phyloP scores from a whole-genome alignment of 2,797 vertebrate genomes.

The Enteromius unitaeniatus region DNA sequence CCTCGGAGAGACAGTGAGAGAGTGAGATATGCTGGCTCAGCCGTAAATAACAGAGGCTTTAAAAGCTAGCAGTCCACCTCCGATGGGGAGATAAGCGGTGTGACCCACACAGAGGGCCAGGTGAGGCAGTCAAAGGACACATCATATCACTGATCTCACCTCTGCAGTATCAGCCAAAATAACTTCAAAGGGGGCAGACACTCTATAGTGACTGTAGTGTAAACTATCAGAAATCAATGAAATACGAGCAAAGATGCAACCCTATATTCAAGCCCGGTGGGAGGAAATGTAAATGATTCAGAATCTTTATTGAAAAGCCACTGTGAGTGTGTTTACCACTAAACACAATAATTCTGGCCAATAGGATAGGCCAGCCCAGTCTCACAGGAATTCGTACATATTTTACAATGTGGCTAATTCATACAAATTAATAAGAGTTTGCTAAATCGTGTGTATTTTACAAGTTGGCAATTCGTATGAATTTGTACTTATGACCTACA shows the following conservation, averaged over 20 bases:
- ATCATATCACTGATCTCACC: conserved; percentile 36
- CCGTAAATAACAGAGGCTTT: conserved; percentile 68
- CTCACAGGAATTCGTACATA: too few species aligned
- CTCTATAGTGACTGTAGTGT: neutral
- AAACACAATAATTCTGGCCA: neutral
- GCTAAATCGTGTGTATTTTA: too few species aligned
- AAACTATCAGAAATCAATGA: conserved; percentile 28
- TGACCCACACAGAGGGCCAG: conserved; percentile 63
- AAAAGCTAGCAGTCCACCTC: conserved; percentile 67
- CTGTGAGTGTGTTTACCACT: neutral
- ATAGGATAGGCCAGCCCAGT: neutral
- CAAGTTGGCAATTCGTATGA: too few species aligned
- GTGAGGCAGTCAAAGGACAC: conserved; percentile 37
- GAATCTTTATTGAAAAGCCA: conserved; percentile 7
- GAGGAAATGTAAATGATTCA: neutral
- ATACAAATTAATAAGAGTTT: too few species aligned
- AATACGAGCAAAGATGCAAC: neutral
- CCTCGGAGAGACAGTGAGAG: conserved; percentile 60
- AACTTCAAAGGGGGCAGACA: neutral
- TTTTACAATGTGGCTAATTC: too few species aligned
- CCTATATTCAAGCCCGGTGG: conserved; percentile 12
- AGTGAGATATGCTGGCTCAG: conserved; percentile 73
- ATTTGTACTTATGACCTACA: too few species aligned
- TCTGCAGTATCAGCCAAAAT: neutral
- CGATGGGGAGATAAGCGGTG: conserved; percentile 71